Conservation (phyloP, 2,797 vertebrate species). For the Nyctibius grandis region DNA sequence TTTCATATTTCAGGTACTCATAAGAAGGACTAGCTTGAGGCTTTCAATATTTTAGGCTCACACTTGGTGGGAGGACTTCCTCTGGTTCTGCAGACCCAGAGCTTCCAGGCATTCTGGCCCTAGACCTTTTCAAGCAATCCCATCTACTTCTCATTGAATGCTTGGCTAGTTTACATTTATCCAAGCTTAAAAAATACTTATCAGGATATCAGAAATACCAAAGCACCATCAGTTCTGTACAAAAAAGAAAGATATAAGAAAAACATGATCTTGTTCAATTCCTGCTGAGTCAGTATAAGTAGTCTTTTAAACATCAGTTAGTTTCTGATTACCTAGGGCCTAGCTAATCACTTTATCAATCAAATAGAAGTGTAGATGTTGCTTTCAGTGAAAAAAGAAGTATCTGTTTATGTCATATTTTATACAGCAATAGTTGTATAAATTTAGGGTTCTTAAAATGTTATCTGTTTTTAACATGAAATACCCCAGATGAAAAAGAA, state of each 20-base stretch:
- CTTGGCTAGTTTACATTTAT: not conserved
- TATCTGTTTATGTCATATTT: not conserved
- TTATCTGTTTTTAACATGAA: not conserved
- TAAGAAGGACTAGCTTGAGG: not conserved
- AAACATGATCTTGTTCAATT: not conserved
- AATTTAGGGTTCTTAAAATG: not conserved
- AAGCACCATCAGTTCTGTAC: not conserved
- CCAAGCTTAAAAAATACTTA: not conserved
- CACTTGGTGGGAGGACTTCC: not conserved
- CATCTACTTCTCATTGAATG: not conserved
- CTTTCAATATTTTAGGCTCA: not conserved
- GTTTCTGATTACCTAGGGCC: not conserved
- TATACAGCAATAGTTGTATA: not conserved
- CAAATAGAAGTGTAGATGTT: not conserved
- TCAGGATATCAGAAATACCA: not conserved
- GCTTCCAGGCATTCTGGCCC: not conserved
- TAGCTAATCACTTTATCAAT: not conserved
- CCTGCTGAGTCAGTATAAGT: not conserved
- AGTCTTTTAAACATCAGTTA: not conserved
- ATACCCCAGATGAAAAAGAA: not conserved
- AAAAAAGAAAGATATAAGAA: not conserved
- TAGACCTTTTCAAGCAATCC: not conserved
- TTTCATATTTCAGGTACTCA: not conserved
- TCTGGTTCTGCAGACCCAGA: not conserved
- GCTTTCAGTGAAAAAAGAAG: not conserved